A percentile compares a stretch with the other conserved stretches of the same genome.
These are phyloP conservation scores for Sphaeridia pumilis DNA, from an alignment of 2,888 invertebrate genomes.

Conservation along the genomic window DNA sequence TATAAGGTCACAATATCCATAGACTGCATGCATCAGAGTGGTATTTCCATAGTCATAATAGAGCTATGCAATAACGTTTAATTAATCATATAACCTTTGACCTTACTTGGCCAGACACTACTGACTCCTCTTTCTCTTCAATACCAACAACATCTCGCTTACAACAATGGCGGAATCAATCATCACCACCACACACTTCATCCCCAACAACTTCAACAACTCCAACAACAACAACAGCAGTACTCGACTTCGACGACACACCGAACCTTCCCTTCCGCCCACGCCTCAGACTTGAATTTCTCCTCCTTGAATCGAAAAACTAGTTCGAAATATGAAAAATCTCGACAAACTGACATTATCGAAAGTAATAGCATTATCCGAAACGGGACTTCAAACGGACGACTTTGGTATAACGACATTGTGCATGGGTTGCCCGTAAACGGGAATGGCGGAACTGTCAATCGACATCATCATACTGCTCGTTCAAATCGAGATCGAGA, in stretches of 20 bases:
- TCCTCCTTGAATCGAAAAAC: constrained; percentile 32
- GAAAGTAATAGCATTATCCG: background rate
- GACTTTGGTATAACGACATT: constrained; percentile 23
- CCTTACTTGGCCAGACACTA: constrained; percentile 29
- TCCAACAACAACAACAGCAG: constrained; percentile 2
- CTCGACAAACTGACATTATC: background rate
- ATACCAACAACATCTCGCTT: constrained; percentile 31
- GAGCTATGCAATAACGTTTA: too few species aligned
- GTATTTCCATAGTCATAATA: too few species aligned
- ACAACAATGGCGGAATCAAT: constrained; percentile 22
- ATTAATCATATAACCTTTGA: too few species aligned
- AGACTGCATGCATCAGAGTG: too few species aligned
- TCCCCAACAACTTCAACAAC: too few species aligned
- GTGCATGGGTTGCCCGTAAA: constrained; percentile 30
- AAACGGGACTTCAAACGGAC: constrained; percentile 3
- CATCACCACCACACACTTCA: constrained; percentile 24
- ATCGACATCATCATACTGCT: background rate
- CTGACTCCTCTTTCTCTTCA: constrained; percentile 36
- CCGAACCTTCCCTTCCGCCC: constrained; percentile 34
- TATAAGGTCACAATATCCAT: too few species aligned
- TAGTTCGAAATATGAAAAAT: constrained; percentile 13
- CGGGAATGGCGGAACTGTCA: constrained; percentile 6
- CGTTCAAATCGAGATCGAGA: too few species aligned
- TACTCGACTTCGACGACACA: constrained; percentile 30
- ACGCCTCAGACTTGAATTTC: constrained; percentile 32